Base-by-base conservation (phyloP, 1,140 invertebrate species). In the Aphelinus atriplicis region DNA sequence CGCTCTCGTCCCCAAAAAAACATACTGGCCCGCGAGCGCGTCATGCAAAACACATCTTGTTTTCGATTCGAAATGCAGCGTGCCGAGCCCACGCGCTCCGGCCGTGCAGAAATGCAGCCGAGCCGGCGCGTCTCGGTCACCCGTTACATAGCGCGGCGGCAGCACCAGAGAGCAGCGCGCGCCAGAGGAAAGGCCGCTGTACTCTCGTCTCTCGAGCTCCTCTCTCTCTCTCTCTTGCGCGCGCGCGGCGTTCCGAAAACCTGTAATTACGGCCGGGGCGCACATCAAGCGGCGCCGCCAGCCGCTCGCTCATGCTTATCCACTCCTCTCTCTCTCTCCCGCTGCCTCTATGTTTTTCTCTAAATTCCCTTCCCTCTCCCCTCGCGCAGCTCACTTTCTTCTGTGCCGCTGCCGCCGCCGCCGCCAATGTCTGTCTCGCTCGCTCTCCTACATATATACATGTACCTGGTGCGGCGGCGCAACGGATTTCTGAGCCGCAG, bases 211-310 rank as follows among this genome's bases (percentile, higher is more conserved):
- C 26, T 26, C 26, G 26, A 53, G 7, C 61, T 48, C n/a, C 50
- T 56, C 61, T 51, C 62, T 66, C 58, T 68, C 62, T 58, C 47
- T 47, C 78, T 77, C 79, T 82, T 73, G 83, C 75, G 80, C 78
- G 78, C 80, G 78, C 81, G 74, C 85, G 84, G 85, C 84, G 84
- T 86, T 86, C 84, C 84, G 84, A 86, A 86, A 86, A 86, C 84
- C 85, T 86, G 85, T 86, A 86, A 86, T 86, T 86, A 86, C 84
- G 84, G 82, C 83, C 81, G 84, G 84, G 84, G 81, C 80, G 83
- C 84, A 86, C 85, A 86, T 86, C 85, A 86, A 86, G 84, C 84
- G 84, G 78, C 84, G 84, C 85, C 85, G 85, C 83, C 81, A 79
- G 60, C 77, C 58, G 10, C 45, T 66, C 64, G 75, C 76, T 63